These are phyloP conservation scores for Pyrocoelia pectoralis DNA, from an alignment of 2,888 invertebrate genomes.

Conservation along the genomic window DNA sequence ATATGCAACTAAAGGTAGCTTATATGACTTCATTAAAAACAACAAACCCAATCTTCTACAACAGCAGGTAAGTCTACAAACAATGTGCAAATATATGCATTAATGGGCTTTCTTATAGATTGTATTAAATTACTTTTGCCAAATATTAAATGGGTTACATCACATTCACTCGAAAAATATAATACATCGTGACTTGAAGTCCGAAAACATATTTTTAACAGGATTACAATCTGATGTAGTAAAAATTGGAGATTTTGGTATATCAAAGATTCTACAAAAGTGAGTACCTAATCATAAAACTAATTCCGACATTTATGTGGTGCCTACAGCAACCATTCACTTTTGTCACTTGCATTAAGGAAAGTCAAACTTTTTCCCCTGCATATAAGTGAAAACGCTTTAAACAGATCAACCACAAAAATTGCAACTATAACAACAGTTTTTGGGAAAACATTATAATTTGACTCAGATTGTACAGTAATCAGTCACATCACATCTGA, in stretches of 20 bases:
- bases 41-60: conserved; percentile 61
- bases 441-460: too few species aligned
- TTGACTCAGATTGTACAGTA: too few species aligned
- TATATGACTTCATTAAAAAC: conserved; percentile 73
- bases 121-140: conserved; percentile 73
- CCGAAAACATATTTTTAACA: conserved; percentile 82
- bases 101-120: conserved; percentile 59
- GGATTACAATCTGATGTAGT: conserved; percentile 72
- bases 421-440: too few species aligned
- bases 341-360: conserved; percentile 1
- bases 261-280: conserved; percentile 77
- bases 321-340: too few species aligned
- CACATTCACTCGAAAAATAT: conserved; percentile 82
- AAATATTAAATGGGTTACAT: conserved; percentile 79
- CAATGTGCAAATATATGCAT: not conserved
- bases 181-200: conserved; percentile 84
- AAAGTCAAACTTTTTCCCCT: too few species aligned
- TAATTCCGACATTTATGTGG: too few species aligned
- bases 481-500: too few species aligned
- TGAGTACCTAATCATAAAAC: conserved; percentile 51
- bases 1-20: conserved; percentile 80
- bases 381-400: too few species aligned
- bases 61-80: conserved; percentile 64
- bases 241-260: conserved; percentile 87
- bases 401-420: too few species aligned